Evolutionary conservation across 2,888 invertebrate genomes (phyloP), one percentile per base, ranked within the genome.

Genomic region (Pollenia griseotomentosa): DNA sequence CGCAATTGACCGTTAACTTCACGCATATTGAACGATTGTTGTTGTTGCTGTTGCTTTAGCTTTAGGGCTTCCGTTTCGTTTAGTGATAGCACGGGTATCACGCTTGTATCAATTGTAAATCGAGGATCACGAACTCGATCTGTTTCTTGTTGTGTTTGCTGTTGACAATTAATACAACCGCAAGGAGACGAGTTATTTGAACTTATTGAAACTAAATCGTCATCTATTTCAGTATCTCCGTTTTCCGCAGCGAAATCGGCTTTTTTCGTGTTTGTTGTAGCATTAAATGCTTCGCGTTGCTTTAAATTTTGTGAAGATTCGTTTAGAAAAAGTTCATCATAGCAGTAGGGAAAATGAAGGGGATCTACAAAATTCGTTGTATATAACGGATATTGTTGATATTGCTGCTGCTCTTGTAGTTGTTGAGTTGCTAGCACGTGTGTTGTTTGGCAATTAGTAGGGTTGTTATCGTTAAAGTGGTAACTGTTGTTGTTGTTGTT

Each of bases 1-100:
- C 94, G 92, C 88, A 93, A 88, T 19, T 93, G 92, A 90, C 94
- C 92, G 90, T 94, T 92, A 88, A 94, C 91, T 92, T 94, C 94
- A 92, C 94, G 92, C 93, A 94, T 93, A 90, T 90, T 89, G 78
- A 83, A 85, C 40, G 88, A 74, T 23, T n/a, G 23, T 65, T 48
- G 48, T 65, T 51, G 70, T 23, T 46, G 66, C 8, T 48, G 42
- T 23, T 71, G 66, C 5, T 48, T 19, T 23, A 63, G 33, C 55
- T 55, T 42, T 66, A 66, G 40, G 74, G 46, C 44, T 71, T 75
- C 44, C 55, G 40, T 33, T 78, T 81, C 46, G 51, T 53, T 85
- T 48, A 51, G 57, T 75, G 73, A 44, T 78, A 55, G 11, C 16
- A 48, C 40, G 19, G 51, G 59, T 63, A 71, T 68, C n/a, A 63